Evolutionary conservation across 2,797 vertebrate genomes (phyloP), one percentile per base, ranked within the genome.

Genomic region (Sebastes paucispinis): DNA sequence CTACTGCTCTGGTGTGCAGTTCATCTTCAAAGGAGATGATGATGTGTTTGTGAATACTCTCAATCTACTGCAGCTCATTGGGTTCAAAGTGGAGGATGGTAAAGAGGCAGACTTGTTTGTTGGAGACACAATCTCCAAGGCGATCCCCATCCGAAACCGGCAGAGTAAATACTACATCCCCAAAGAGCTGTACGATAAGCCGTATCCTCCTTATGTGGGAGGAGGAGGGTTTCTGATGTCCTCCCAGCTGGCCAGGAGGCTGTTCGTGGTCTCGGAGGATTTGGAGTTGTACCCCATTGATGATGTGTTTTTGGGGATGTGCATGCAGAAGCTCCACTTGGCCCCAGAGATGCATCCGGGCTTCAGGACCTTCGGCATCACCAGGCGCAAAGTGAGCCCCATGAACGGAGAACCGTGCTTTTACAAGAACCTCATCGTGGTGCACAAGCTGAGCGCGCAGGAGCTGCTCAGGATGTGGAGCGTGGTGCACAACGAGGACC

Each of bases 141-240:
- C 97, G 6, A 95, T 94, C 31, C 97, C 97, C 39, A 95, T 97
- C 81, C 93, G 96, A 5, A 93, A 92, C 85, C 90, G 91, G 0
- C 94, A 96, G 88, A 98, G 97, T 89, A 98, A 97, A 86, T 98
- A 98, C 84, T 98, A 94, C 67, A 97, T 98, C 20, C 96, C 97
- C 1, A 93, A 87, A 71, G 93, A 97, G 78, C 84, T 98, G 57
- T 92, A 88, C n/a, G 93, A 96, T 6, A 89, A 94, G 79, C 93
- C 87, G 0, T 98, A 97, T 74, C 97, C 96, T 0, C 95, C 96
- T 1, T 98, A 98, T 9, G 96, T 95, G 0, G 96, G 96, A 0
- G 97, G 97, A 0, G 97, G 97, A 0, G 97, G 97, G 8, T 96
- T 97, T 72, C 87, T 98, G 2, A 97, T 97, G 81, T 96, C 95